Evolutionary conservation across 2,113 vertebrate genomes (phyloP).

Genomic region (Zingel zingel): DNA sequence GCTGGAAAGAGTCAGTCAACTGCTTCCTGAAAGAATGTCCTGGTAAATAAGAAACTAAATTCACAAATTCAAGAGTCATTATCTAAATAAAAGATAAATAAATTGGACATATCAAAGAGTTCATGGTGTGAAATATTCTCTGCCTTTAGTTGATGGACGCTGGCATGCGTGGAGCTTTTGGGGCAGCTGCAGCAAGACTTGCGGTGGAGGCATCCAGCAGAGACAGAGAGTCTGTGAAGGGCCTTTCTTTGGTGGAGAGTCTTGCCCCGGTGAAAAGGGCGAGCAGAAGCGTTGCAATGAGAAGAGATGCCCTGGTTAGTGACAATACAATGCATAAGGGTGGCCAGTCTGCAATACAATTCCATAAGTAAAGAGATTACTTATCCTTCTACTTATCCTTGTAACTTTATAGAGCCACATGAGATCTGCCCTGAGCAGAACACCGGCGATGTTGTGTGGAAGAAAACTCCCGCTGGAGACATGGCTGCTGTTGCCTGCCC

Average conservation of each 20-base stretch:
- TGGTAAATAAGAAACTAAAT: slow-evolving; percentile 79
- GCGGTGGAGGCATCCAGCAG: slow-evolving; percentile 92
- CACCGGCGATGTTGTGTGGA: slow-evolving; percentile 90
- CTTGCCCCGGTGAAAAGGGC: slow-evolving; percentile 90
- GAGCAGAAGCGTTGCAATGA: slow-evolving; percentile 92
- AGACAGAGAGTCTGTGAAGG: slow-evolving; percentile 91
- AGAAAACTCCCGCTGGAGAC: slow-evolving; percentile 93
- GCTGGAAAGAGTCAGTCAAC: slow-evolving; percentile 90
- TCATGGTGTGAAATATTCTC: slow-evolving; percentile 39
- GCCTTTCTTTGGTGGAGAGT: slow-evolving; percentile 91
- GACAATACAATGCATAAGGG: neutral
- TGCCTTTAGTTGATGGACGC: slow-evolving; percentile 90
- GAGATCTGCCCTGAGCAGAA: slow-evolving; percentile 95
- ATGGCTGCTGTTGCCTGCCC: slow-evolving; percentile 91
- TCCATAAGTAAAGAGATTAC: neutral
- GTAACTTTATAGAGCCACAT: slow-evolving; percentile 88
- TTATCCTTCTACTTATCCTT: neutral
- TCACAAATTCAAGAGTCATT: neutral
- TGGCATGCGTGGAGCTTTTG: slow-evolving; percentile 94
- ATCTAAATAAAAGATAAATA: neutral
- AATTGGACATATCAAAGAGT: neutral
- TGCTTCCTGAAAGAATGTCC: slow-evolving; percentile 96
- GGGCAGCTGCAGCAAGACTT: slow-evolving; percentile 92
- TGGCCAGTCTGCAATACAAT: neutral
- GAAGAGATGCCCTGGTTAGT: slow-evolving; percentile 93